Conservation (phyloP, 2,797 vertebrate genomes). For the Myotis vivesi region DNA sequence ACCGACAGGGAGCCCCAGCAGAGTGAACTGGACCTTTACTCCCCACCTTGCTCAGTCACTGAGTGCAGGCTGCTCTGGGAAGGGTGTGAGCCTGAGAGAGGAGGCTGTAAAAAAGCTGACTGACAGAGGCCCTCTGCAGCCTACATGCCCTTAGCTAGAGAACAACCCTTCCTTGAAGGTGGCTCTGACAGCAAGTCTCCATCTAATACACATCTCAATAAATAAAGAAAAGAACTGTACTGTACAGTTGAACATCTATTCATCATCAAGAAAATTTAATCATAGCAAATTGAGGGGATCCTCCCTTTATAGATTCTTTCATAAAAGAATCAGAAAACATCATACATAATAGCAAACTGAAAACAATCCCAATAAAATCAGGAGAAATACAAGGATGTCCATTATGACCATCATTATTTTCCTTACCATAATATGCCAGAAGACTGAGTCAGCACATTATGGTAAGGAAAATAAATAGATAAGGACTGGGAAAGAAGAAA, state of each 20-base stretch:
- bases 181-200: neutral
- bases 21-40: neutral
- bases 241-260: neutral
- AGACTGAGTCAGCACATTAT: neutral
- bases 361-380: conserved; percentile 12
- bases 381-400: neutral
- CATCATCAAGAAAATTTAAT: neutral
- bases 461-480: neutral
- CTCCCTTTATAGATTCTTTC: neutral
- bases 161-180: neutral
- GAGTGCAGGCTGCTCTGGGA: neutral
- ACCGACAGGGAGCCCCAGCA: neutral
- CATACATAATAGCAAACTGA: neutral
- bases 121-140: neutral
- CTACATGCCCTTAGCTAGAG: neutral
- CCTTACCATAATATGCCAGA: neutral
- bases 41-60: neutral
- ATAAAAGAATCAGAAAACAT: neutral
- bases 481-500: neutral
- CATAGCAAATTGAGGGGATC: neutral
- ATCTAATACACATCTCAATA: neutral
- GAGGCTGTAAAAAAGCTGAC: neutral
- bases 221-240: neutral
- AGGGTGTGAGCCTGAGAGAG: neutral
- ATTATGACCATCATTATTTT: neutral